These are phyloP conservation scores for Nannoperca australis DNA, from an alignment of 2,797 vertebrate species.

Conservation along the genomic window DNA sequence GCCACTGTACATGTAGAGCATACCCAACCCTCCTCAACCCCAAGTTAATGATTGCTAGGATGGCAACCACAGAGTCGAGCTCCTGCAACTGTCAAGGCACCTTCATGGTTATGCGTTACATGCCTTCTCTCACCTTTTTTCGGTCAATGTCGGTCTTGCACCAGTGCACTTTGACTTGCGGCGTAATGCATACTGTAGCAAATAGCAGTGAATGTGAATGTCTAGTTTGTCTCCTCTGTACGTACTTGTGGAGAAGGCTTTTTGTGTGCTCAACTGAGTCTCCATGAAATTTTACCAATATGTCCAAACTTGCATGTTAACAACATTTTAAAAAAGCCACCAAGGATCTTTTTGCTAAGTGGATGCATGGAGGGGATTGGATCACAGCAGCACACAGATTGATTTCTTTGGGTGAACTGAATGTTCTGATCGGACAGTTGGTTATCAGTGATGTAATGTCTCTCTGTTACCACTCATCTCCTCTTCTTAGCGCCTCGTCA, in stretches of 20 bases:
- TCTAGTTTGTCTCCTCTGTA: conserved; percentile 74
- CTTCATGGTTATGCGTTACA: conserved; percentile 83
- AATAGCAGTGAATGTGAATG: conserved; percentile 80
- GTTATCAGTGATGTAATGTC: conserved; percentile 30
- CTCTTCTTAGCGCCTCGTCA: conserved; percentile 89
- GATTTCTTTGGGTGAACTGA: conserved; percentile 72
- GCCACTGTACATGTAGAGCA: conserved; percentile 41
- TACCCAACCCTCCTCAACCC: conserved; percentile 47
- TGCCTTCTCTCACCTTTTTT: conserved; percentile 82
- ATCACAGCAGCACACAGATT: conserved; percentile 80
- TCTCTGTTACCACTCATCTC: conserved; percentile 24
- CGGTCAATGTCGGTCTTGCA: conserved; percentile 77
- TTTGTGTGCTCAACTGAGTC: conserved; percentile 80
- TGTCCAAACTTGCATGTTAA: conserved; percentile 13
- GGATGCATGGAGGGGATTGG: background rate
- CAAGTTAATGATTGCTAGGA: conserved; percentile 58
- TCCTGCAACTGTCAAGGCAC: conserved; percentile 80
- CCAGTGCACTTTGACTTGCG: conserved; percentile 82
- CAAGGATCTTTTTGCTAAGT: background rate
- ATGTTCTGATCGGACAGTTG: conserved; percentile 46
- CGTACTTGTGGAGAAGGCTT: conserved; percentile 72
- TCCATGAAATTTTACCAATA: conserved; percentile 9
- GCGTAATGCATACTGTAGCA: conserved; percentile 78
- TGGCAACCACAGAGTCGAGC: conserved; percentile 82
- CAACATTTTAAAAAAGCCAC: conserved; percentile 19